Evolutionary conservation across 1,140 invertebrate species (phyloP).

Genomic region (Tachypleus tridentatus): DNA sequence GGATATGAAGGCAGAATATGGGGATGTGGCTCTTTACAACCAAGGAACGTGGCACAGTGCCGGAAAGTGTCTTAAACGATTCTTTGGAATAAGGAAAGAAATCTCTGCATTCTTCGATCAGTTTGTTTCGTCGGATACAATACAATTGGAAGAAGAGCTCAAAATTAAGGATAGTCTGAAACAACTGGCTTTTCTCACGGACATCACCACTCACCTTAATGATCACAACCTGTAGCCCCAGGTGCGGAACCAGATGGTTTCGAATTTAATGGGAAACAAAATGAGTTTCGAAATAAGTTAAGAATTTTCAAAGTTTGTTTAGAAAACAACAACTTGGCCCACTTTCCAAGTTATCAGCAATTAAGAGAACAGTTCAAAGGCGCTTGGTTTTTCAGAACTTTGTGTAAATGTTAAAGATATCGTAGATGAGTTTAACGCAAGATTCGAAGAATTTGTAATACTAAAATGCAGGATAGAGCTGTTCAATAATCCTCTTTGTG

Average conservation of each 20-base stretch:
- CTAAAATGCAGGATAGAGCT: constrained; percentile 3
- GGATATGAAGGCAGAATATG: constrained; percentile 9
- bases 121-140: constrained; percentile 1
- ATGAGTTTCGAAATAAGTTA: constrained; percentile 15
- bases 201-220: too few relatives aligned
- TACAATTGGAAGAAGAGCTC: constrained; percentile 12
- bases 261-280: constrained; percentile 10
- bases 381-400: background rate
- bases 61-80: constrained; percentile 10
- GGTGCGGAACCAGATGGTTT: constrained; percentile 6
- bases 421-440: background rate
- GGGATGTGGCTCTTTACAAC: constrained; percentile 7
- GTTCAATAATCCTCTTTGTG: constrained; percentile 4
- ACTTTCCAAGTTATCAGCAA: constrained; percentile 2
- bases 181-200: too few relatives aligned
- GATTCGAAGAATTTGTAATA: background rate
- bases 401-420: background rate
- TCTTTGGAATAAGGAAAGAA: constrained; percentile 14
- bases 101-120: constrained; percentile 5
- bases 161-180: too few relatives aligned
- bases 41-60: constrained; percentile 11
- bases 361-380: background rate
- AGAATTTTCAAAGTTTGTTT: constrained; percentile 9
- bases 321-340: constrained; percentile 3
- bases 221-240: constrained; percentile 6